A percentile compares a stretch with the other conserved stretches of the same genome.
Conservation (phyloP, 2,797 vertebrate genomes). For the Dipus sagitta region DNA sequence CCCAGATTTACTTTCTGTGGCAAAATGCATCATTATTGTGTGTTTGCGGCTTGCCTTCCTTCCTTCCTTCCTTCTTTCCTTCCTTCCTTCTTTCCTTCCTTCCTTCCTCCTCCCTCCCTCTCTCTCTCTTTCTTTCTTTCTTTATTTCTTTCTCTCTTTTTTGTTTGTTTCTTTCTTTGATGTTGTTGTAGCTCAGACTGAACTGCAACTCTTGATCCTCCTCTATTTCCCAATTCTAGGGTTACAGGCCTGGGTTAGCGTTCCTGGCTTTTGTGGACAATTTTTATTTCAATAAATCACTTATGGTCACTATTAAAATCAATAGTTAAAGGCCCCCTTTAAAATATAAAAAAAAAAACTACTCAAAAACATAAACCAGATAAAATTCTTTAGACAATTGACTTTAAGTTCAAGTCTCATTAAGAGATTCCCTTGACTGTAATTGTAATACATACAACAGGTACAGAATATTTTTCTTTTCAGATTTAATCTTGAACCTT, state of each 20-base stretch:
- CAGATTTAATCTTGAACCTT: constrained; percentile 73
- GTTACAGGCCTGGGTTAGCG: not conserved
- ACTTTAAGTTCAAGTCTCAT: not conserved
- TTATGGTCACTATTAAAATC: not conserved
- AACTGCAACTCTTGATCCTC: not conserved
- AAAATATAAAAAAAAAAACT: not conserved
- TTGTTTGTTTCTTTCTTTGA: too few species aligned
- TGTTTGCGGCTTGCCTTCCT: too few species aligned
- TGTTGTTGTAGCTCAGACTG: not conserved
- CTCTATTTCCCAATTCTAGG: accelerated
- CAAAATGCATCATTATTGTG: not conserved
- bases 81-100: too few species aligned
- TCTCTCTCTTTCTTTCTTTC: too few species aligned
- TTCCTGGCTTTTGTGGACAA: not conserved
- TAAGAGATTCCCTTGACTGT: not conserved
- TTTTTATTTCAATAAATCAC: constrained; percentile 14
- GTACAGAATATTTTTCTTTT: not conserved
- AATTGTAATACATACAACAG: not conserved
- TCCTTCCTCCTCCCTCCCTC: too few species aligned
- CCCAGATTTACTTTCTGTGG: not conserved
- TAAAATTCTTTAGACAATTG: not conserved
- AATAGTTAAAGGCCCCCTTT: not conserved
- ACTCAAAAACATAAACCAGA: not conserved
- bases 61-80: too few species aligned
- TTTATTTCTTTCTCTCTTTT: too few species aligned